phyloP scores from a whole-genome alignment of 1,140 invertebrate species.

The Lordiphosa collinella region DNA sequence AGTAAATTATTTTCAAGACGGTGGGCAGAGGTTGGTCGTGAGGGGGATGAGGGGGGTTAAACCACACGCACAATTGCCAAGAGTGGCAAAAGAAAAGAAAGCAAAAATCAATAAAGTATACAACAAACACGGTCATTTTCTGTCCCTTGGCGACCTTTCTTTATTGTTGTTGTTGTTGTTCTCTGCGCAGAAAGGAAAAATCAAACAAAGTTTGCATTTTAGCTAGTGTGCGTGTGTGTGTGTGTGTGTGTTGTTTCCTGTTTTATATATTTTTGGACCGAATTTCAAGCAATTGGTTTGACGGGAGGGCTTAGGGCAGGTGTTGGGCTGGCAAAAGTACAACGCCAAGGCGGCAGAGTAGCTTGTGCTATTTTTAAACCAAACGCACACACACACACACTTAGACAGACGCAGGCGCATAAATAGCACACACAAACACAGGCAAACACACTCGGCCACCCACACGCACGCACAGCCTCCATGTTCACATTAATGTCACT shows the following conservation, averaged over 20 bases:
- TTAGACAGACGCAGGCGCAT: conserved; percentile 66
- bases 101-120: conserved; percentile 71
- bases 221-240: conserved; percentile 12
- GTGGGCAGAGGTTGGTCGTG: no score
- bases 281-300: conserved; percentile 62
- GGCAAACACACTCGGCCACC: conserved; percentile 19
- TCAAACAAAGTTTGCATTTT: conserved; percentile 56
- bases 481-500: conserved; percentile 74
- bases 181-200: conserved; percentile 58
- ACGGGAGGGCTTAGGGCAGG: conserved; percentile 7
- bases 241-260: conserved; percentile 44
- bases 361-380: conserved; percentile 76
- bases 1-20: conserved; percentile 64
- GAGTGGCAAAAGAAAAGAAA: conserved; percentile 40
- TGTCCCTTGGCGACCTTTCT: conserved; percentile 45
- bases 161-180: conserved; percentile 20
- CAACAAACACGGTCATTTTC: conserved; percentile 58
- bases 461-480: conserved; percentile 33
- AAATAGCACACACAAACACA: conserved; percentile 65
- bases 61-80: conserved; percentile 56
- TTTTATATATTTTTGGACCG: conserved; percentile 68
- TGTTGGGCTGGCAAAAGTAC: conserved; percentile 72
- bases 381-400: conserved; percentile 37
- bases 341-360: conserved; percentile 36
- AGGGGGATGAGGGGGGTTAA: no score